Evolutionary conservation across 2,888 invertebrate species (phyloP), one percentile per base, ranked within the genome.

Genomic region (Cenopis cana): DNA sequence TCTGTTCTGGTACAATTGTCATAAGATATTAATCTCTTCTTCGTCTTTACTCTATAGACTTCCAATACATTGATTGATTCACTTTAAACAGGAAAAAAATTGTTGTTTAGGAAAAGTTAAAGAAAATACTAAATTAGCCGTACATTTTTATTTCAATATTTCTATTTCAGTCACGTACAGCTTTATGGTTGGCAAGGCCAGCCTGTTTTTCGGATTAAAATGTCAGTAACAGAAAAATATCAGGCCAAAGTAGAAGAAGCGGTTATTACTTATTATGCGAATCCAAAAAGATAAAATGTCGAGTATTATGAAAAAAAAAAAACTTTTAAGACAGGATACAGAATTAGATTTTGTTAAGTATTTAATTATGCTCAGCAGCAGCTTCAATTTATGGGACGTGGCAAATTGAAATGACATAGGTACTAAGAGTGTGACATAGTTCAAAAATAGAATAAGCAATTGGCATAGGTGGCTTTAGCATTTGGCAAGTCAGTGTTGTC

Each of bases 221-320:
- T 77, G 89, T 89, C 90, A 86, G 82, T 85, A 80, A 79, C 90
- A 90, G 89, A 89, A 82, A 84, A 87, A 85, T 88, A 85, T 83
- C 76, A 79, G 81, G 78, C 77, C 74, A 65, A 64, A 77, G 76
- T 76, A 76, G 73, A 73, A 77, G 76, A 78, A 75, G 76, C 72
- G 74, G 76, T 77, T 75, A 76, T 74, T 76, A 73, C 57, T 57
- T 62, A 64, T 71, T 55, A 24, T 50, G 50, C 18, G n/a, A 66
- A 65, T 14, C 56, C 33, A 50, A 54, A 38, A 36, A 61, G 36
- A 62, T 33, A 56, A 29, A 56, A 56, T 17, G 17, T 41, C 29
- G 18, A 54, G 18, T 61, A 72, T 72, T 72, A 62, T 54, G 60
- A 46, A 65, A 50, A 24, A 38, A 54, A 46, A 65, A 50, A 24